Base-by-base conservation (phyloP, 2,797 vertebrate species). In the Melopsittacus undulatus region DNA sequence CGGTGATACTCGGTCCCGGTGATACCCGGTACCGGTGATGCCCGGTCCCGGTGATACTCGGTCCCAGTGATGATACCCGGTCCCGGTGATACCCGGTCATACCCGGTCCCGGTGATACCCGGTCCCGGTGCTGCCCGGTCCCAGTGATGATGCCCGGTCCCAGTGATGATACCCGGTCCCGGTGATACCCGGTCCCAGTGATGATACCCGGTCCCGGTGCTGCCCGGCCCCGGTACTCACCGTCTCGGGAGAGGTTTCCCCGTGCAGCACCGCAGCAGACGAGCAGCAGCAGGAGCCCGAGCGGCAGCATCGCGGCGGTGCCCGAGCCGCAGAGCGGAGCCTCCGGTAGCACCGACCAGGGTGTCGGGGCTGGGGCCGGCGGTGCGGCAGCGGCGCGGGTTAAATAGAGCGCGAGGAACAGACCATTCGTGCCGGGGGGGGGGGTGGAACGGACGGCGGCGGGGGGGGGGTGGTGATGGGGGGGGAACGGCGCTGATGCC, bases 371-470 rank as follows among this genome's bases (percentile, higher is more conserved):
- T 57, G 38, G 81, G 83, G 88, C 88, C 70, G 77, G 43, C 70
- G 96, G 93, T 93, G 97, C 97, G 90, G 96, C 97, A 92, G 97
- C 95, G 92, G 93, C 95, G 23, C 92, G 92, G 95, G 95, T 96
- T 97, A 97, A 97, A 97, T 97, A 97, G 94, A 96, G 95, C 94
- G 94, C 93, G 96, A 92, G 97, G 97, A 95, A 95, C 94, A 87
- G 96, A 97, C 97, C 97, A 97, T 97, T 96, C 59, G 48, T 49
- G 40, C 77, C 74, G 95, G 95, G 96, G 67, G 61, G 40, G 20
- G 26, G 16, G 3, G 13, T 42, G 42, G 16, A n/a, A n/a, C n/a
- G n/a, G n/a, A n/a, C n/a, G 42, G 51, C 29, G 51, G 29, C 27
- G 16, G 17, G 95, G 96, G 76, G 56, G 46, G 27, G 29, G 13